Evolutionary conservation across 2,888 invertebrate species (phyloP).

Genomic region (Endotricha flammealis): DNA sequence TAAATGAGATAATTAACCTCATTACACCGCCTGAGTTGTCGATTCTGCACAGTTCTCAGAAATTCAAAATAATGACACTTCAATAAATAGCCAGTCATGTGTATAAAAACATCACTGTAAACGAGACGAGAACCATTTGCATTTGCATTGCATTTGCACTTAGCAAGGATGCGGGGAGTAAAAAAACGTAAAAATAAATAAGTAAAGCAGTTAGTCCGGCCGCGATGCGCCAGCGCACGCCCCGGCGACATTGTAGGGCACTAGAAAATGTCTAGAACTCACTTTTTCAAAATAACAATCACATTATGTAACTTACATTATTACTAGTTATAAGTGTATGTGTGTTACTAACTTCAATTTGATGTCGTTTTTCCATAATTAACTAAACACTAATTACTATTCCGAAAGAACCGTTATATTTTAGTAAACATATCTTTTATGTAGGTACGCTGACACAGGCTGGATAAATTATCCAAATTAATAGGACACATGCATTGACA

Average conservation of each 20-base stretch:
- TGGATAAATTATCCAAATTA: too few species aligned
- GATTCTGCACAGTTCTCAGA: slow-evolving; percentile 31
- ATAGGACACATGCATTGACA: too few species aligned
- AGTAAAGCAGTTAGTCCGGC: slow-evolving; percentile 43
- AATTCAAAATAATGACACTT: slow-evolving; percentile 41
- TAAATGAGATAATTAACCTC: slow-evolving; percentile 5
- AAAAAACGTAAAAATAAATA: slow-evolving; percentile 50
- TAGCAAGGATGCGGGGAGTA: slow-evolving; percentile 50
- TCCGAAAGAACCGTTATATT: too few species aligned
- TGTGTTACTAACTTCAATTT: too few species aligned
- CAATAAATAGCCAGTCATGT: slow-evolving; percentile 51
- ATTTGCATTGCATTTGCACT: slow-evolving; percentile 68
- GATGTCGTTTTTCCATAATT: too few species aligned
- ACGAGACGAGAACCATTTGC: slow-evolving; percentile 65
- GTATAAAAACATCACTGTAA: slow-evolving; percentile 64
- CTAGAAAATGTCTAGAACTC: slow-evolving; percentile 12
- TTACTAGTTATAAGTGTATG: too few species aligned
- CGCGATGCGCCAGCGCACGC: slow-evolving; percentile 29
- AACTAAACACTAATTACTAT: too few species aligned
- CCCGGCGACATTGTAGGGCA: slow-evolving; percentile 1
- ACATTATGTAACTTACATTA: too few species aligned
- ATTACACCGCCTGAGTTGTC: neutral
- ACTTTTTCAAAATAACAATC: too few species aligned
- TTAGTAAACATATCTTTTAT: too few species aligned
- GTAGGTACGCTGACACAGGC: too few species aligned